Evolutionary conservation across 2,888 invertebrate species (phyloP).

Genomic region (Cheilosia pagana): DNA sequence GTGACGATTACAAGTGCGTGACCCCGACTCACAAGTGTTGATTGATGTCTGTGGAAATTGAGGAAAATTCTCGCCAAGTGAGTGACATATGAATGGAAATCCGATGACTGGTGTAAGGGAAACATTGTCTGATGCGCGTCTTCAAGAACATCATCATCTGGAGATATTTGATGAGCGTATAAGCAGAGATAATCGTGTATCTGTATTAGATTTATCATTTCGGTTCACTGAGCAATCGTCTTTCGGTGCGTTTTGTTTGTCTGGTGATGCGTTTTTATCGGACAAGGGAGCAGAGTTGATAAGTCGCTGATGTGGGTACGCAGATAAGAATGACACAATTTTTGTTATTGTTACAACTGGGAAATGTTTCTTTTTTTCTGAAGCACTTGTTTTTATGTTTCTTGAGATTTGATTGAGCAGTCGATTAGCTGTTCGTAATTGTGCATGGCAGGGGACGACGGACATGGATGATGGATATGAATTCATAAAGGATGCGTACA

Average conservation of each 20-base stretch:
- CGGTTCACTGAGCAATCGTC: slow-evolving; percentile 45
- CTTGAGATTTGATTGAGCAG: too few species aligned
- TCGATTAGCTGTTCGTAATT: too few species aligned
- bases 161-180: slow-evolving; percentile 60
- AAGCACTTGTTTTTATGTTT: too few species aligned
- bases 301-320: slow-evolving; percentile 28
- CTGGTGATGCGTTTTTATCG: slow-evolving; percentile 9
- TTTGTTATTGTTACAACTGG: slow-evolving; percentile 15
- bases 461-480: too few species aligned
- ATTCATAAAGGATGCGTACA: too few species aligned
- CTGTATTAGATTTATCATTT: slow-evolving; percentile 60
- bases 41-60: slow-evolving; percentile 71
- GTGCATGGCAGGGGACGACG: too few species aligned
- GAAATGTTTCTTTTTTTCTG: not conserved
- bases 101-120: slow-evolving; percentile 55
- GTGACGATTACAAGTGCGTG: slow-evolving; percentile 75
- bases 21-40: slow-evolving; percentile 71
- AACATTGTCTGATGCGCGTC: slow-evolving; percentile 41
- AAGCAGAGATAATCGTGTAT: slow-evolving; percentile 64
- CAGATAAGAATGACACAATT: slow-evolving; percentile 46
- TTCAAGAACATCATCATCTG: slow-evolving; percentile 56
- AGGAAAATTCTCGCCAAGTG: slow-evolving; percentile 61
- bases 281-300: slow-evolving; percentile 9
- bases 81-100: slow-evolving; percentile 72
- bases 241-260: slow-evolving; percentile 23